These are phyloP conservation scores for Monoplex corrugatus DNA, from an alignment of 2,888 invertebrate species.

Conservation along the genomic window DNA sequence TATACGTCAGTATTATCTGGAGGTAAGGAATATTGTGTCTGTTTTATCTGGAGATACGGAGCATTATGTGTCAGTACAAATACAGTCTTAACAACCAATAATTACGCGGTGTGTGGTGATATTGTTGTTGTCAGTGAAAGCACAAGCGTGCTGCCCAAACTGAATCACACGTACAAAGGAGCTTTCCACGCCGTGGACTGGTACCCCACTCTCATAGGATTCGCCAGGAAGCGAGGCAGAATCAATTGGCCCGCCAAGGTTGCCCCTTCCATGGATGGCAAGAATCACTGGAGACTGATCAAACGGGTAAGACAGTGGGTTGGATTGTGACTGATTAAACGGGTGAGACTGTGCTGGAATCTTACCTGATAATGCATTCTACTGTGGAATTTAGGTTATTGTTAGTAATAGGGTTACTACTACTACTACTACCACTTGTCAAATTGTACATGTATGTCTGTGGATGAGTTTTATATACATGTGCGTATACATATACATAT, in stretches of 20 bases:
- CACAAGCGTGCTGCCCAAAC: not conserved
- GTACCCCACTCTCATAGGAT: constrained; percentile 25
- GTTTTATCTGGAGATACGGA: not conserved
- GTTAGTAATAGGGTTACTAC: too few relatives aligned
- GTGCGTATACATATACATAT: too few relatives aligned
- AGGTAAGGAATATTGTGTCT: not conserved
- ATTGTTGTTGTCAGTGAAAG: too few relatives aligned
- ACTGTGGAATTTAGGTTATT: too few relatives aligned
- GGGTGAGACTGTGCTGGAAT: too few relatives aligned
- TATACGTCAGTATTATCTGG: not conserved
- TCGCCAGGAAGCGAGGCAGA: constrained; percentile 9
- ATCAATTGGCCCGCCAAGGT: not conserved
- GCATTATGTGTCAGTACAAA: too few relatives aligned
- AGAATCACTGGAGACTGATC: constrained; percentile 15
- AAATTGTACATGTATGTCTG: too few relatives aligned
- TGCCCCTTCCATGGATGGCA: not conserved
- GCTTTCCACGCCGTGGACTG: constrained; percentile 19
- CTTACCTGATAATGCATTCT: too few relatives aligned
- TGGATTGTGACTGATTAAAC: not conserved
- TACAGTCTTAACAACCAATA: too few relatives aligned
- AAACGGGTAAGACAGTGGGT: not conserved
- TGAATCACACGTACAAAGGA: constrained; percentile 9
- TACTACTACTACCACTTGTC: too few relatives aligned
- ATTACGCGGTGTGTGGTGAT: too few relatives aligned
- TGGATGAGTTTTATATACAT: too few relatives aligned